Base-by-base conservation (phyloP, 92 coral and sea anemone species). In the Phenganax subtilis region DNA sequence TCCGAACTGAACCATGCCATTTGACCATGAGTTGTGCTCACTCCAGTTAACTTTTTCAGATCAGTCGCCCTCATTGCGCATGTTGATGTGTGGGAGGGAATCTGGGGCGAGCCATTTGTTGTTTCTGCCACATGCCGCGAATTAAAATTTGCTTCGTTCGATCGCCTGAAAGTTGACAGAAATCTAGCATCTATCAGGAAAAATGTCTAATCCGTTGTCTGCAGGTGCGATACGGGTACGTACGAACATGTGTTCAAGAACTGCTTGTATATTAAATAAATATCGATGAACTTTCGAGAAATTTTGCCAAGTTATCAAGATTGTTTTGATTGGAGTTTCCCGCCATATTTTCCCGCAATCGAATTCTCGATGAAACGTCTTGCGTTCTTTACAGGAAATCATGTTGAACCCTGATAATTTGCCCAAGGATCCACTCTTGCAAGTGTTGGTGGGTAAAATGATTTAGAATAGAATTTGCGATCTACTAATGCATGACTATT, bases 351-450 rank as follows among this genome's bases (percentile, higher is more conserved):
- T 69, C 52, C 51, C 47, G 52, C 51, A 0, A 69, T 69, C 31
- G 27, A 69, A 69, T 11, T 65, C 11, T 65, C 51, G 74, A 75
- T 44, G 10, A 12, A 17, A 44, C 4, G 0, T 82, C 4, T 62
- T 84, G 47, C 0, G 47, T 75, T 85, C 75, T 76, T 85, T 83
- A 76, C 82, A 89, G 93, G 97, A 90, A 17, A 91, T 91, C 44
- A 73, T 89, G 27, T 76, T 79, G 64, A 85, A 88, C 47, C 96
- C 93, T 12, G 68, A 91, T 20, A 93, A 93, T 44, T 85, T 89
- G 86, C 97, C 97, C 9, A 86, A 89, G 55, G 85, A 85, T 57
- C 97, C 97, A 1, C 89, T 93, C 54, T 67, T 93, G 30, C 97
- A 93, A 80, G 88, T 93, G 76, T 71, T 93, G 90, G 97, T 93